Evolutionary conservation across 2,888 invertebrate genomes (phyloP).

Genomic region (Agapostemon virescens): DNA sequence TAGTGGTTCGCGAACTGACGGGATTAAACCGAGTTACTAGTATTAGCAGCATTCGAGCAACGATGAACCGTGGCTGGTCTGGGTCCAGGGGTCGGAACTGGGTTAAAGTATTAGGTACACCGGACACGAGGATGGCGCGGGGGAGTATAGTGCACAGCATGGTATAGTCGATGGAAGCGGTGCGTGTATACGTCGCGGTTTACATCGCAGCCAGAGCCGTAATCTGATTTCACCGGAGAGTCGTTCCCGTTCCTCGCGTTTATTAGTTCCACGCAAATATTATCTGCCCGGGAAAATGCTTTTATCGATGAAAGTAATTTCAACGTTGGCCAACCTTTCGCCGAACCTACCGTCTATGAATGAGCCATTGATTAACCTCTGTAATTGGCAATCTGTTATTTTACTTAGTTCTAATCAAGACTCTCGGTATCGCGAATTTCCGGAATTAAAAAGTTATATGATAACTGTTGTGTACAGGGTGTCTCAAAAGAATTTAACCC

Average conservation of each 20-base stretch:
- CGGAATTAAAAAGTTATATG: too few relatives aligned
- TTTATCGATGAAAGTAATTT: slow-evolving; percentile 20
- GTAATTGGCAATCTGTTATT: background rate
- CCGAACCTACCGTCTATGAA: background rate
- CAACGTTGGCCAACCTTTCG: background rate
- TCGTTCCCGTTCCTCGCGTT: slow-evolving; percentile 23
- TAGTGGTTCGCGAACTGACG: slow-evolving; percentile 37
- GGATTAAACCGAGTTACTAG: slow-evolving; percentile 52
- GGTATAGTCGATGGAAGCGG: slow-evolving; percentile 23
- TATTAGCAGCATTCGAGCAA: slow-evolving; percentile 46
- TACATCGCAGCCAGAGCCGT: slow-evolving; percentile 26
- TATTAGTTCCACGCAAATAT: slow-evolving; percentile 37
- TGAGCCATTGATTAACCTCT: slow-evolving; percentile 15
- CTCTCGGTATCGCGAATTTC: background rate
- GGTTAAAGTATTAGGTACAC: slow-evolving; percentile 72
- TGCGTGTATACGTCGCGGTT: slow-evolving; percentile 44
- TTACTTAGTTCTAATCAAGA: background rate
- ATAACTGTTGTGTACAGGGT: too few relatives aligned
- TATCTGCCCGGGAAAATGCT: slow-evolving; percentile 16
- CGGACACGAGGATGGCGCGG: slow-evolving; percentile 53
- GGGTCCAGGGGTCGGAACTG: slow-evolving; percentile 67
- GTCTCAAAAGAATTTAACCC: too few relatives aligned
- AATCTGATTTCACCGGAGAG: slow-evolving; percentile 38
- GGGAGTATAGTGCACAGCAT: slow-evolving; percentile 7
- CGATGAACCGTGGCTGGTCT: slow-evolving; percentile 47